These are phyloP conservation scores for Felis chaus DNA, from an alignment of 2,113 vertebrate genomes.

Conservation along the genomic window DNA sequence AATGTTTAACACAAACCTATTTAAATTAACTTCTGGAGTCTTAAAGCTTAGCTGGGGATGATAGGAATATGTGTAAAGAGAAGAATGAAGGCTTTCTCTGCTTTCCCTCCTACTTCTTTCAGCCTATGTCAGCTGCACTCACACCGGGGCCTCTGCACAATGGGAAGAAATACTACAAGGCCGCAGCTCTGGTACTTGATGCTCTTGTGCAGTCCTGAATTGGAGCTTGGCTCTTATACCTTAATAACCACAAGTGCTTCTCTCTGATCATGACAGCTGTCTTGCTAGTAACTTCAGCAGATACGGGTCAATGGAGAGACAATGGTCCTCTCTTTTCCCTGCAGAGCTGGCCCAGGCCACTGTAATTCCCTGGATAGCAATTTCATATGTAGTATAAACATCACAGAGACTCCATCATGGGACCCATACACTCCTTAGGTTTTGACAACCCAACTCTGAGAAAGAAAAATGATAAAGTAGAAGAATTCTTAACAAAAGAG, in stretches of 20 bases:
- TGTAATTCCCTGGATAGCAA: background rate
- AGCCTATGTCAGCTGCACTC: background rate
- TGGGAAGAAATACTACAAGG: background rate
- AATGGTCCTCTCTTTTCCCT: background rate
- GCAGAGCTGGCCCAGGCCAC: background rate
- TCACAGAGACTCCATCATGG: background rate
- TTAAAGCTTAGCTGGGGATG: background rate
- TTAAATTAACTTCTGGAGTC: constrained; percentile 11
- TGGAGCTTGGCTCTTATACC: background rate
- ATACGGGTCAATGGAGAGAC: background rate
- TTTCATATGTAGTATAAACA: constrained; percentile 13
- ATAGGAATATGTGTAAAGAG: background rate
- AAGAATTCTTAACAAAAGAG: background rate
- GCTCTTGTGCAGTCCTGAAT: background rate
- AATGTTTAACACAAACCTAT: background rate
- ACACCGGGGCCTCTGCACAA: background rate
- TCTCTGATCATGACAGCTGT: background rate
- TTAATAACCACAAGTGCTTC: background rate
- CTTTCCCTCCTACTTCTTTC: background rate
- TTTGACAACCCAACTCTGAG: constrained; percentile 6
- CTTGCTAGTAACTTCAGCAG: background rate
- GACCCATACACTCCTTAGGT: background rate
- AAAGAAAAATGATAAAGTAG: constrained; percentile 37
- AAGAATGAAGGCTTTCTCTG: background rate
- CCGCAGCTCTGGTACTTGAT: background rate